Conservation (phyloP, 2,888 invertebrate genomes). For the Trachelus troglodyta region DNA sequence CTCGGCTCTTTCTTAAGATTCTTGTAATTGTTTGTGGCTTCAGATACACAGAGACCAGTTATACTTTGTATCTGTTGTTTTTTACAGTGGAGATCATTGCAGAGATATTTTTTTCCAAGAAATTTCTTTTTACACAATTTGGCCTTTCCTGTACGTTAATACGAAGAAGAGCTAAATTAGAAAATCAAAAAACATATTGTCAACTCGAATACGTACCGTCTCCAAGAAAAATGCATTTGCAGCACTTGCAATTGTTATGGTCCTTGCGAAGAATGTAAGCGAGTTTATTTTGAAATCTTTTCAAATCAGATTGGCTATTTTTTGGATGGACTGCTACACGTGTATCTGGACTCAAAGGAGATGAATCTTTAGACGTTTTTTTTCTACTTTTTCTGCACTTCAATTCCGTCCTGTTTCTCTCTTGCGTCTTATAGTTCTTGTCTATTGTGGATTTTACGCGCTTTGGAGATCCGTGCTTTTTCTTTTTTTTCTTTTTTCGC, state of each 20-base stretch:
- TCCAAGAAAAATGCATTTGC: slow-evolving; percentile 3
- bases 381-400: not conserved
- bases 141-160: not conserved
- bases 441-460: not conserved
- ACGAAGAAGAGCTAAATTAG: not conserved
- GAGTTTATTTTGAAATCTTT: slow-evolving; percentile 14
- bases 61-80: not conserved
- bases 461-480: not conserved
- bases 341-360: not conserved
- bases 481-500: not conserved
- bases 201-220: not conserved
- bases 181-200: not conserved
- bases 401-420: not conserved
- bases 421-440: not conserved
- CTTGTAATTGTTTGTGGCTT: not conserved
- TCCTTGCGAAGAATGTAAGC: slow-evolving; percentile 7
- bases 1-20: not conserved
- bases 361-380: not conserved
- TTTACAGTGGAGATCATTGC: not conserved
- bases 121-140: not conserved
- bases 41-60: not conserved
- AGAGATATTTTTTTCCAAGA: not conserved
- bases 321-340: not conserved
- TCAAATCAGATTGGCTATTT: slow-evolving; percentile 2
- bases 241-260: slow-evolving; percentile 13